Evolutionary conservation across 2,888 invertebrate species (phyloP).

Genomic region (Scaptomyza reducta): DNA sequence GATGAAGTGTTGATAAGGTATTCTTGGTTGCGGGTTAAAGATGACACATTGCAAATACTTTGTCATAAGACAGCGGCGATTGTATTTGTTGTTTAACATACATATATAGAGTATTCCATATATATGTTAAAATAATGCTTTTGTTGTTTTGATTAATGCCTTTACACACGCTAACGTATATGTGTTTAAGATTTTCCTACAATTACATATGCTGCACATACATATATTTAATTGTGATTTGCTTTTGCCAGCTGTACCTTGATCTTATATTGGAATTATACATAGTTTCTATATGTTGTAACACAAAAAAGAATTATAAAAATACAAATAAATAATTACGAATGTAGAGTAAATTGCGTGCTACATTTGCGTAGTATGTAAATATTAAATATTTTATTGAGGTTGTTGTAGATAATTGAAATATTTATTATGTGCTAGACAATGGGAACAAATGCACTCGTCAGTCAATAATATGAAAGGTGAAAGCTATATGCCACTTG

Average conservation of each 20-base stretch:
- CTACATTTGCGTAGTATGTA: slow-evolving; percentile 53
- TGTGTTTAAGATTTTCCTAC: neutral
- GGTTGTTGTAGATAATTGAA: slow-evolving; percentile 54
- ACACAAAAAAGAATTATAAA: slow-evolving; percentile 2
- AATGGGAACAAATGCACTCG: neutral
- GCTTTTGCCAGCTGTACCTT: slow-evolving; percentile 59
- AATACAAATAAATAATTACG: neutral
- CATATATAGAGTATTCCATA: slow-evolving; percentile 2
- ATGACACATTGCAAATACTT: slow-evolving; percentile 43
- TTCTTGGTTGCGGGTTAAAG: neutral
- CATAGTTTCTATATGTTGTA: slow-evolving; percentile 42
- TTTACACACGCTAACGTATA: slow-evolving; percentile 8
- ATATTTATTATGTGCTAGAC: slow-evolving; percentile 4
- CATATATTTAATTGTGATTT: slow-evolving; percentile 53
- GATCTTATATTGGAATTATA: slow-evolving; percentile 61
- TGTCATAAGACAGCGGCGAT: slow-evolving; percentile 48
- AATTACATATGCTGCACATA: slow-evolving; percentile 1
- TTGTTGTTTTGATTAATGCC: slow-evolving; percentile 59
- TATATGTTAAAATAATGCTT: slow-evolving; percentile 62
- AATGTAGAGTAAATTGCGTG: slow-evolving; percentile 71
- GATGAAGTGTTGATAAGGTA: slow-evolving; percentile 37
- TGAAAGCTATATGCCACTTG: neutral
- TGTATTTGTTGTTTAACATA: slow-evolving; percentile 34
- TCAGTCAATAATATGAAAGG: neutral
- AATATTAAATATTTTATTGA: slow-evolving; percentile 52